phyloP scores from a whole-genome alignment of 2,113 vertebrate species.

The Eupsittula cactorum region DNA sequence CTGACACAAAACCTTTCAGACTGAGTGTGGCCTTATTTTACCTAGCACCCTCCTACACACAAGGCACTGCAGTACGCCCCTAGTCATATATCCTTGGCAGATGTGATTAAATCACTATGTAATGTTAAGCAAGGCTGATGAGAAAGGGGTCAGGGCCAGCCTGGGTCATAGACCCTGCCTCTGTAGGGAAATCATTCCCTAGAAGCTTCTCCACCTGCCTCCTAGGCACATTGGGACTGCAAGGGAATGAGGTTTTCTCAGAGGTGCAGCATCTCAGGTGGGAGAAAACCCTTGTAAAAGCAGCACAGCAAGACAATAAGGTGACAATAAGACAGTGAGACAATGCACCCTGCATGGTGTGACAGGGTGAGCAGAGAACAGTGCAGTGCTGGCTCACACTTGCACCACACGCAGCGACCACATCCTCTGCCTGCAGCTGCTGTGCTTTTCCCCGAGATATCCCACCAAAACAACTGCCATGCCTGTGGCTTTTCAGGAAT shows the following conservation, averaged over 20 bases:
- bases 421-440: conserved; percentile 19
- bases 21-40: not conserved
- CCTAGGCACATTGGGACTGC: rapidly evolving
- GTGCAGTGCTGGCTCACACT: rapidly evolving
- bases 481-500: not conserved
- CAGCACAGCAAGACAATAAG: not conserved
- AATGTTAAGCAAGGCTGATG: not conserved
- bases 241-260: not conserved
- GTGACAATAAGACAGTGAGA: not conserved
- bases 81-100: not conserved
- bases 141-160: not conserved
- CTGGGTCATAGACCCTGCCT: not conserved
- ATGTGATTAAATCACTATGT: not conserved
- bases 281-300: not conserved
- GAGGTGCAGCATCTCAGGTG: not conserved
- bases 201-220: not conserved
- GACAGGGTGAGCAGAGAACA: not conserved
- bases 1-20: not conserved
- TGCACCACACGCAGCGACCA: rapidly evolving
- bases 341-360: not conserved
- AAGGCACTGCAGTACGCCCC: rapidly evolving
- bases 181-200: not conserved
- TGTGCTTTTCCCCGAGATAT: not conserved
- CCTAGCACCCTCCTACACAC: too few species aligned
- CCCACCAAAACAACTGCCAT: not conserved